Conservation (phyloP, 2,797 vertebrate species). For the Psittacula derbiana region DNA sequence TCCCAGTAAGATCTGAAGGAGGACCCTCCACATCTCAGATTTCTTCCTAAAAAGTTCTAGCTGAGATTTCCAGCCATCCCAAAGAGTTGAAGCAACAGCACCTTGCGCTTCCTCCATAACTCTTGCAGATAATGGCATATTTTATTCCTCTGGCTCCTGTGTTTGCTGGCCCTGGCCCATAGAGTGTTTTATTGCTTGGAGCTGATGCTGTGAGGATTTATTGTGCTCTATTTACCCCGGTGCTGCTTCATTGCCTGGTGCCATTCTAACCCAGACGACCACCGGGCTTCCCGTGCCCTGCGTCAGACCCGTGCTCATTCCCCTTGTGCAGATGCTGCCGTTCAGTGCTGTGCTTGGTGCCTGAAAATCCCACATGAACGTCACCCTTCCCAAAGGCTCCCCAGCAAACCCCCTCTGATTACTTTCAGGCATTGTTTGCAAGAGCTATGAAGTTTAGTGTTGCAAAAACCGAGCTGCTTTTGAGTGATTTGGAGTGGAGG, state of each 20-base stretch:
- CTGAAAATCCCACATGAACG: background rate
- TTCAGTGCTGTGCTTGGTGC: background rate
- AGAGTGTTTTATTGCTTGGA: background rate
- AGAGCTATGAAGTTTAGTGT: background rate
- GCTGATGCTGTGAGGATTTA: background rate
- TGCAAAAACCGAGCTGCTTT: background rate
- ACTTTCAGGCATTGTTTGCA: background rate
- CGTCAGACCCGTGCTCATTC: background rate
- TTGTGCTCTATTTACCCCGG: background rate
- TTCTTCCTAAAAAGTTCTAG: background rate
- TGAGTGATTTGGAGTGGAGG: constrained; percentile 2
- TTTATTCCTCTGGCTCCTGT: background rate
- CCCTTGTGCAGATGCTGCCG: background rate
- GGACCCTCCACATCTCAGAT: background rate
- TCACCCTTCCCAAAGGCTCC: background rate
- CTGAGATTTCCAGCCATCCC: background rate
- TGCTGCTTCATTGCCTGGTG: background rate
- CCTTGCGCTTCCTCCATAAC: background rate
- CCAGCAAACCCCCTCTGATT: background rate
- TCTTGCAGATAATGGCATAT: background rate
- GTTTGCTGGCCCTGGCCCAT: background rate
- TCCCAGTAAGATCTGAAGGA: background rate
- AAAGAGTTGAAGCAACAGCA: background rate
- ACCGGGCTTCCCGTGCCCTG: background rate
- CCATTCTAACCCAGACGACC: background rate